Base-by-base conservation (phyloP, 1,140 invertebrate species). In the Drosophila sp. region DNA sequence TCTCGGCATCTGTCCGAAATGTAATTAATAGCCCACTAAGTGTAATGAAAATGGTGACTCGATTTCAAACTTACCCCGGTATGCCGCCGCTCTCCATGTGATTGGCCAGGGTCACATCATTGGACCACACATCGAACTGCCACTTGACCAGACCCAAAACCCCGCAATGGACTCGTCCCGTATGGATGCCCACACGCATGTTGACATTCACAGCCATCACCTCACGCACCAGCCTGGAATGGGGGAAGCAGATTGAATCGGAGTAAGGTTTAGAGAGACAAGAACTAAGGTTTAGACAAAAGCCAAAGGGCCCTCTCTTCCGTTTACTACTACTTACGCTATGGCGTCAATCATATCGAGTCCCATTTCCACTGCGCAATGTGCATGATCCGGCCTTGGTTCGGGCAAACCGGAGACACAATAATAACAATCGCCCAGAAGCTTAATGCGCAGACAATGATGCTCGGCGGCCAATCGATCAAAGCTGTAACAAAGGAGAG, bases 301-400 rank as follows among this genome's bases (percentile, higher is more conserved):
- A 80, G 63, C 60, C 76, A 71, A 63, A 64, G 33, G 33, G 32
- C 17, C 0, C 35, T 38, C 8, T 38, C 7, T 38, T 11, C 63
- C 55, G 50, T 60, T 57, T 56, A 30, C 66, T 60, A 61, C 41
- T 81, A 96, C 96, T 97, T 94, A 97, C 96, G 96, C 96, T 90
- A 99, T 99, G 23, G 97, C 97, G 93, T 98, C 97, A 85, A 99
- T 98, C 97, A 98, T 98, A 92, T 98, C 97, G 41, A 98, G 93
- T 25, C 97, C 98, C 97, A 99, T 98, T 93, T 98, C 97, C 1
- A 99, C 97, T 87, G 97, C 98, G 93, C 97, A 98, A 74, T 97
- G 96, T 68, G 97, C 97, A 87, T 98, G 97, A 94, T 98, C 97
- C 33, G 96, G 95, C 55, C 97, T 93, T 0, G 97, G 94, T 91